Evolutionary conservation across 1,140 invertebrate species (phyloP).

Genomic region (Lepidurus couesii): DNA sequence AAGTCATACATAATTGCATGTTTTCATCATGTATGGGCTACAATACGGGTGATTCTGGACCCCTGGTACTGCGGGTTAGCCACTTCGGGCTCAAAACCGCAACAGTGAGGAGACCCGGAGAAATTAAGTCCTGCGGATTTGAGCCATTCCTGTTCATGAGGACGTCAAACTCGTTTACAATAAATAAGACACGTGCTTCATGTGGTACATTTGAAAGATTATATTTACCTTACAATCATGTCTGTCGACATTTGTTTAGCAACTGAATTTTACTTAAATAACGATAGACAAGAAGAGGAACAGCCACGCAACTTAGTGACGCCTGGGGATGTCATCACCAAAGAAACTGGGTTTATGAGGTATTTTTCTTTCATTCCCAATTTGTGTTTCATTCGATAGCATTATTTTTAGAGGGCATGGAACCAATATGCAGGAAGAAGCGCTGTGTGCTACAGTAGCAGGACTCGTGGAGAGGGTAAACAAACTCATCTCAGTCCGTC

Average conservation of each 20-base stretch:
- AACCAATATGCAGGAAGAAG: slow-evolving; percentile 75
- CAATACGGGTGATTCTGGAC: no score
- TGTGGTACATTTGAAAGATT: background rate
- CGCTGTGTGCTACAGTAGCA: slow-evolving; percentile 83
- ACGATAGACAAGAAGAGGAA: slow-evolving; percentile 37
- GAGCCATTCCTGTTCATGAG: no score
- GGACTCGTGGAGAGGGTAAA: slow-evolving; percentile 91
- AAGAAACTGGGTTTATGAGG: slow-evolving; percentile 78
- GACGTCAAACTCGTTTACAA: background rate
- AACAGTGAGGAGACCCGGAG: no score
- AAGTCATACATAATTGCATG: no score
- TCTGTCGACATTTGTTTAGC: slow-evolving; percentile 31
- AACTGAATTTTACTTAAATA: slow-evolving; percentile 22
- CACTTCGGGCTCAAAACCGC: no score
- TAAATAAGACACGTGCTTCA: background rate
- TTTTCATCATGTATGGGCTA: no score
- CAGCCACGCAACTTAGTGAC: slow-evolving; percentile 64
- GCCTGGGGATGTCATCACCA: slow-evolving; percentile 77
- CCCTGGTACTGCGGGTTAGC: no score
- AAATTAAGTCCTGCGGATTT: no score
- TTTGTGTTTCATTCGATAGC: background rate
- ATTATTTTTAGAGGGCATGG: slow-evolving; percentile 78
- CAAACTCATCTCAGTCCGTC: slow-evolving; percentile 83
- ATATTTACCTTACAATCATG: background rate
- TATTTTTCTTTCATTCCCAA: slow-evolving; percentile 43